Base-by-base conservation (phyloP, 2,888 invertebrate species). In the Congeria kusceri region DNA sequence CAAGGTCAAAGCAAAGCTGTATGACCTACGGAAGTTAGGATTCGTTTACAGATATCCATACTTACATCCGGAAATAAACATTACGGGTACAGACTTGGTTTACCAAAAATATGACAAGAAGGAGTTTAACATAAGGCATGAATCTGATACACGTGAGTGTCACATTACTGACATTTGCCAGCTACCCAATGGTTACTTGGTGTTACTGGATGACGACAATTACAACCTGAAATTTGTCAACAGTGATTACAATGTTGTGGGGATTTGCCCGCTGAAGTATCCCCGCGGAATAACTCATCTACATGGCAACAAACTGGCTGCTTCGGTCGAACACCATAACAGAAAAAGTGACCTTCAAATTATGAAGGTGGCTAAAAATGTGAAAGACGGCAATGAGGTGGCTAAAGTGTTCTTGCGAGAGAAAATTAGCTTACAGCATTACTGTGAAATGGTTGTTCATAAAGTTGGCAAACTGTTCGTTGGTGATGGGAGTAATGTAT, bases 121-220 rank as follows among this genome's bases (percentile, higher is more conserved):
- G n/a, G 53, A 53, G 20, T 53, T 53, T 20, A 23, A 20, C 53
- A 20, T 18, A 20, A 15, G 53, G 25, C 23, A 23, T n/a, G 23
- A 53, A 25, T 23, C 53, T 53, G 53, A 53, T n/a, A 53, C 13
- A 25, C 53, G 18, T n/a, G 53, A 20, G 18, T 53, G 53, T 53
- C 53, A 53, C 25, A 53, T 53, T n/a, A 53, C 53, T n/a, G 53
- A 53, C 25, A 18, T 53, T 9, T 53, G 53, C 53, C 53, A 53
- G 25, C 18, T 53, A 20, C 23, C 53, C 25, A 53, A 53, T 53
- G 53, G 53, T 15, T 53, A 53, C 25, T 9, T 53, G 1, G 53
- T 53, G 13, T 20, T 53, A n/a, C 53, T 53, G 9, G 53, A 53
- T n/a, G 53, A 53, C n/a, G 53, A 53, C 25, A 53, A 53, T n/a